phyloP scores from a whole-genome alignment of 2,888 invertebrate species.

The Leptopilina drosophilae region DNA sequence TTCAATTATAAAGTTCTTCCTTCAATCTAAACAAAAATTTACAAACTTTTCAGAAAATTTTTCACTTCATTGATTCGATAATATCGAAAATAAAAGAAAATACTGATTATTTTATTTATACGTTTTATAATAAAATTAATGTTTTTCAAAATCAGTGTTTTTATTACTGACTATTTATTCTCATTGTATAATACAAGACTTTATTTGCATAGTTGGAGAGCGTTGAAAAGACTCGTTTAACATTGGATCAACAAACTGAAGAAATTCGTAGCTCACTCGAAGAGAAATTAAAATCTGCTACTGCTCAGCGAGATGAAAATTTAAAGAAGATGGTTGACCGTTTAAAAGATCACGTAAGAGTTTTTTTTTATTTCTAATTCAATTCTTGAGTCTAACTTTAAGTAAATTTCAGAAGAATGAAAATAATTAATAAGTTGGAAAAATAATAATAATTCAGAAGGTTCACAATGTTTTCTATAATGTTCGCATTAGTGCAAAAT shows the following conservation, averaged over 20 bases:
- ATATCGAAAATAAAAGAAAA: too few species aligned
- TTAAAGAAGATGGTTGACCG: slow-evolving; percentile 94
- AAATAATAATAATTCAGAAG: too few species aligned
- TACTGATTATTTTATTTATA: too few species aligned
- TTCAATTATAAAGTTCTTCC: neutral
- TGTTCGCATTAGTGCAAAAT: too few species aligned
- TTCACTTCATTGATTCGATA: too few species aligned
- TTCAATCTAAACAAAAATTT: neutral
- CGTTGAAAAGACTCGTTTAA: slow-evolving; percentile 83
- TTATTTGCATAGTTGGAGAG: slow-evolving; percentile 74
- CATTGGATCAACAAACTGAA: slow-evolving; percentile 90
- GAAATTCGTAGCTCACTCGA: slow-evolving; percentile 92
- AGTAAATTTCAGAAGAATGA: too few species aligned
- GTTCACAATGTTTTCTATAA: too few species aligned
- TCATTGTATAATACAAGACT: neutral
- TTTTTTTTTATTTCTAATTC: slow-evolving; percentile 33
- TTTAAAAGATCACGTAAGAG: slow-evolving; percentile 92
- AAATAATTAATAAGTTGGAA: too few species aligned
- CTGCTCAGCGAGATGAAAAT: slow-evolving; percentile 93
- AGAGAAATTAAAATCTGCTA: slow-evolving; percentile 91
- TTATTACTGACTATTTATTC: neutral
- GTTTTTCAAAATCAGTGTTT: neutral
- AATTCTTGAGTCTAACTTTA: neutral
- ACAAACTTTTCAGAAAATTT: too few species aligned
- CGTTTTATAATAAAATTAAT: neutral